phyloP scores from a whole-genome alignment of 1,140 invertebrate genomes.

The Drosophila novamexicana region DNA sequence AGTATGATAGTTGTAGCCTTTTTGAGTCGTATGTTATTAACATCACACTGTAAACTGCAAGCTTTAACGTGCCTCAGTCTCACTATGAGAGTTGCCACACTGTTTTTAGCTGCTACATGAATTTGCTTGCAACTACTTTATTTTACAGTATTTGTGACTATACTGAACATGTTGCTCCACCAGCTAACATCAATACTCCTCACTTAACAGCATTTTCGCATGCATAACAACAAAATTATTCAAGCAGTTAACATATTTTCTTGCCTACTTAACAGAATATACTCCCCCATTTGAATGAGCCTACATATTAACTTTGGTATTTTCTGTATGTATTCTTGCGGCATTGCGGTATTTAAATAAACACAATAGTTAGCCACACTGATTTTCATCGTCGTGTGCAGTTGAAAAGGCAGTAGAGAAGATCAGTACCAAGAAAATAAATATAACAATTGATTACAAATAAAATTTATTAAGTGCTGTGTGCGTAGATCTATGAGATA shows the following conservation, averaged over 20 bases:
- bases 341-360: conserved; percentile 33
- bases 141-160: background rate
- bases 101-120: background rate
- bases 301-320: conserved; percentile 11
- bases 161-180: background rate
- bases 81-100: conserved; percentile 17
- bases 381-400: conserved; percentile 55
- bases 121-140: background rate
- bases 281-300: background rate
- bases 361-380: conserved; percentile 33
- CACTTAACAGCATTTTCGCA: background rate
- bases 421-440: conserved; percentile 66
- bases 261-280: conserved; percentile 1
- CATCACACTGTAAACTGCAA: conserved; percentile 11
- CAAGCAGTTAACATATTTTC: background rate
- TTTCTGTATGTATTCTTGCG: conserved; percentile 28
- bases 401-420: conserved; percentile 65
- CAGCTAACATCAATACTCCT: background rate
- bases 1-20: conserved; percentile 7
- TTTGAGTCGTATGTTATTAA: conserved; percentile 33
- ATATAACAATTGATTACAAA: conserved; percentile 44
- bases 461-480: conserved; percentile 53
- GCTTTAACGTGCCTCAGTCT: conserved; percentile 17
- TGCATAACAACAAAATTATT: background rate
- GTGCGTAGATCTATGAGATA: conserved; percentile 56